Percentiles rank a stretch among this genome's conserved stretches.
These are phyloP conservation scores for Thera obeliscata DNA, from an alignment of 2,888 invertebrate species.

Conservation along the genomic window DNA sequence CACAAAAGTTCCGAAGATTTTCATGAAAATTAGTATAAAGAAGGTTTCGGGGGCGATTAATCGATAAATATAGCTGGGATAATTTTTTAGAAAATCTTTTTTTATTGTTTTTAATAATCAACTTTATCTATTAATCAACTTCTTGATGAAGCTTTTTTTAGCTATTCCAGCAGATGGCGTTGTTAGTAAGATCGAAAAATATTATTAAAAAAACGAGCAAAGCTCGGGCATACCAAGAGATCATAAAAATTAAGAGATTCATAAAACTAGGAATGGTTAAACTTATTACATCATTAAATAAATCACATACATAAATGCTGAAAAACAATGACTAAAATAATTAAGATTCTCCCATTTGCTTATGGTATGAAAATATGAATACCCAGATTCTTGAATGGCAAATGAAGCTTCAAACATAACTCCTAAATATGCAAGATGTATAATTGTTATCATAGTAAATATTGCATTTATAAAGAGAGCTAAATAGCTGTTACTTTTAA, in stretches of 20 bases:
- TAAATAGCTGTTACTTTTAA: slow-evolving; percentile 85
- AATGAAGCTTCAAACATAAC: slow-evolving; percentile 93
- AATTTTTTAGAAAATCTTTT: too few relatives aligned
- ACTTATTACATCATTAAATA: slow-evolving; percentile 84
- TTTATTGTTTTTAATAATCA: too few relatives aligned
- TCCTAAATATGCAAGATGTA: slow-evolving; percentile 97
- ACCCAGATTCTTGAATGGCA: slow-evolving; percentile 87
- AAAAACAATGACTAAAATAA: slow-evolving; percentile 92
- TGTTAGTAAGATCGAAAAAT: too few relatives aligned
- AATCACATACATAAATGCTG: slow-evolving; percentile 86
- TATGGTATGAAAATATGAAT: slow-evolving; percentile 88
- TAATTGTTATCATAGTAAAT: slow-evolving; percentile 90
- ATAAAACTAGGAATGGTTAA: slow-evolving; percentile 31
- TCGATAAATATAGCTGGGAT: too few relatives aligned
- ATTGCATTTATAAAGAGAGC: slow-evolving; percentile 87
- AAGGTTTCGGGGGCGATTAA: too few relatives aligned
- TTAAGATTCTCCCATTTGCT: slow-evolving; percentile 92
- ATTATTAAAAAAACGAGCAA: too few relatives aligned
- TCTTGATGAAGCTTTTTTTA: too few relatives aligned
- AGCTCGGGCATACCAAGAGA: too few relatives aligned
- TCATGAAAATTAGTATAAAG: too few relatives aligned
- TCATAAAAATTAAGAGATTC: slow-evolving; percentile 48
- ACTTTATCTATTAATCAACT: too few relatives aligned
- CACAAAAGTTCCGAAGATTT: too few relatives aligned
- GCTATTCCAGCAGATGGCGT: too few relatives aligned